Conservation (phyloP, 2,113 vertebrate species). For the Plectropomus leopardus region DNA sequence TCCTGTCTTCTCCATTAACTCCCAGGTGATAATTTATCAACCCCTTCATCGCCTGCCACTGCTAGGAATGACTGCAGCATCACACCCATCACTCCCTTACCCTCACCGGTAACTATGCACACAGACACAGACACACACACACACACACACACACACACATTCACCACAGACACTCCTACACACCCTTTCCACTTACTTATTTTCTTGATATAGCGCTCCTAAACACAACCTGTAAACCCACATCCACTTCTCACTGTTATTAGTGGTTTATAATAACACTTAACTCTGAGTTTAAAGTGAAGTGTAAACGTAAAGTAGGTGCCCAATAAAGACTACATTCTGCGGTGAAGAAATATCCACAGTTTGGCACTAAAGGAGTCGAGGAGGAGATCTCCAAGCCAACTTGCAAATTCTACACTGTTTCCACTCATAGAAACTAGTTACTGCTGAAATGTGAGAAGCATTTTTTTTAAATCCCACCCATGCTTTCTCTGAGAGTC, state of each 20-base stretch:
- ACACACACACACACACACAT: constrained; percentile 21
- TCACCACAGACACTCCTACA: constrained; percentile 41
- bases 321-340: constrained; percentile 1
- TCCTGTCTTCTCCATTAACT: not conserved
- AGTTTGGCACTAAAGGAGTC: not conserved
- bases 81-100: constrained; percentile 91
- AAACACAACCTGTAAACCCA: constrained; percentile 37
- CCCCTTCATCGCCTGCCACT: constrained; percentile 83
- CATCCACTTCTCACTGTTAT: constrained; percentile 48
- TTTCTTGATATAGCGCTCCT: constrained; percentile 53
- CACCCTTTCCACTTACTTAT: constrained; percentile 50
- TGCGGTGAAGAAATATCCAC: constrained; percentile 23
- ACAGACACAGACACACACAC: constrained; percentile 18
- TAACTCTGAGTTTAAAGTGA: constrained; percentile 23
- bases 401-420: constrained; percentile 1
- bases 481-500: not conserved
- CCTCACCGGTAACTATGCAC: constrained; percentile 87
- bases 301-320: constrained; percentile 5
- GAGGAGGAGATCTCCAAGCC: not conserved
- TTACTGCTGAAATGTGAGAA: not conserved
- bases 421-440: not conserved
- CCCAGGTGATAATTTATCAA: constrained; percentile 84
- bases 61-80: constrained; percentile 91
- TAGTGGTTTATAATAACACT: constrained; percentile 61
- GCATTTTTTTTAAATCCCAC: constrained; percentile 1